These are phyloP conservation scores for Pandemis heparana DNA, from an alignment of 2,888 invertebrate genomes.

Conservation along the genomic window DNA sequence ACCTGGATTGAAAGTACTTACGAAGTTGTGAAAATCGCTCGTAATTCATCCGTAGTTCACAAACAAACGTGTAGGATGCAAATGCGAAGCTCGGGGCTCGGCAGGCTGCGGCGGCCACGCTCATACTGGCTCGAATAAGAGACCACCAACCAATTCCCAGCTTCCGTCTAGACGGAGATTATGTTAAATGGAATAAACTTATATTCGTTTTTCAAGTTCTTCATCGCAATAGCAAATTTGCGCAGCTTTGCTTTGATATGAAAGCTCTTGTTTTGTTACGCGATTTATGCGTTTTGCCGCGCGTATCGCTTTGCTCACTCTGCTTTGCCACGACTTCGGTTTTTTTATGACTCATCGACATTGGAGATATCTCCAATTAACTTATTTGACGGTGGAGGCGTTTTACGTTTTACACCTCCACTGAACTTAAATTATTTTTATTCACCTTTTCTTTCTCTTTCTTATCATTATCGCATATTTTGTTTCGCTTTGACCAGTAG, in stretches of 20 bases:
- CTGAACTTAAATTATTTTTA: no score
- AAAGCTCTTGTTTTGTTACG: slow-evolving; percentile 67
- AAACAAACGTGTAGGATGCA: slow-evolving; percentile 66
- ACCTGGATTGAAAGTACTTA: slow-evolving; percentile 61
- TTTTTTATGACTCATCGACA: no score
- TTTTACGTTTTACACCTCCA: no score
- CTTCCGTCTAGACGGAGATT: slow-evolving; percentile 83
- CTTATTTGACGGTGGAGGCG: no score
- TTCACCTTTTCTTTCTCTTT: no score
- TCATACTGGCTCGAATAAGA: slow-evolving; percentile 49
- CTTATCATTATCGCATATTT: no score
- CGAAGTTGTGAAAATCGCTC: slow-evolving; percentile 65
- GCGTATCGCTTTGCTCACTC: slow-evolving; percentile 57
- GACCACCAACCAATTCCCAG: slow-evolving; percentile 60
- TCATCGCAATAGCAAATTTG: slow-evolving; percentile 71
- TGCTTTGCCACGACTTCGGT: slow-evolving; percentile 57
- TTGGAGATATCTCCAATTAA: no score
- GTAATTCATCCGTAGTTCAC: slow-evolving; percentile 64
- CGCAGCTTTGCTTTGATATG: slow-evolving; percentile 65
- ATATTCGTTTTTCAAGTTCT: slow-evolving; percentile 66
- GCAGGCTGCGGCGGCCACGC: slow-evolving; percentile 47
- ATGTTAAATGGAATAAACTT: slow-evolving; percentile 76
- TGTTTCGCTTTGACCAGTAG: no score
- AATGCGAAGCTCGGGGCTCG: slow-evolving; percentile 55
- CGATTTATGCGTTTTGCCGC: slow-evolving; percentile 62